phyloP scores from a whole-genome alignment of 2,888 invertebrate species.

The Germaria angustata region DNA sequence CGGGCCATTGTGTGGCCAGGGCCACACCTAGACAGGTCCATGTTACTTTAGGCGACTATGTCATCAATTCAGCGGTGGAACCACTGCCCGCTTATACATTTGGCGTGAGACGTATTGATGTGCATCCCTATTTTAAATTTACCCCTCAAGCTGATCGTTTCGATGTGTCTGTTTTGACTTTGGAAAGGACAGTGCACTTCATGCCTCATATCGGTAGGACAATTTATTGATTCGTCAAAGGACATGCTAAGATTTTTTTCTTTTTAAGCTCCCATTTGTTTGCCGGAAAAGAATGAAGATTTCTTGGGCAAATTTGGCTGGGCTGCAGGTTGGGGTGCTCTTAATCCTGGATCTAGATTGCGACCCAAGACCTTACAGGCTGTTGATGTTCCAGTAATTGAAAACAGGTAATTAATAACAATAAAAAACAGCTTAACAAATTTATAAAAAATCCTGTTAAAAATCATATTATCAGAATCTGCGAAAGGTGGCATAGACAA shows the following conservation, averaged over 20 bases:
- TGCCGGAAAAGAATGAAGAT: conserved; percentile 93
- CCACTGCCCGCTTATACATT: conserved; percentile 95
- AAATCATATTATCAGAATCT: conserved; percentile 80
- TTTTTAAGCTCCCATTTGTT: conserved; percentile 88
- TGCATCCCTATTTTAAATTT: conserved; percentile 95
- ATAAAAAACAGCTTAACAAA: too few species aligned
- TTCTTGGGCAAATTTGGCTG: conserved; percentile 95
- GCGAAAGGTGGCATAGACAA: conserved; percentile 84
- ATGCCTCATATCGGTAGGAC: conserved; percentile 89
- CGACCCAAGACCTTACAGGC: conserved; percentile 94
- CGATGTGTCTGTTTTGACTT: conserved; percentile 92
- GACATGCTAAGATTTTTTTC: background rate
- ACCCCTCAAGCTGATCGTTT: conserved; percentile 95
- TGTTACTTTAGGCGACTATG: conserved; percentile 92
- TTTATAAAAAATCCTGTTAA: too few species aligned
- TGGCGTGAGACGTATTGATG: conserved; percentile 93
- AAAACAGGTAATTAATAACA: conserved; percentile 83
- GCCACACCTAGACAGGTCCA: conserved; percentile 94
- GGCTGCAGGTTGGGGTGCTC: conserved; percentile 96
- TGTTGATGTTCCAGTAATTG: conserved; percentile 95
- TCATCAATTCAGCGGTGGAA: conserved; percentile 95
- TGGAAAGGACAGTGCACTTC: conserved; percentile 93
- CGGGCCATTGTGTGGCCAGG: conserved; percentile 96
- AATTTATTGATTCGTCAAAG: background rate
- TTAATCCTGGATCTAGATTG: conserved; percentile 90